A percentile compares a stretch with the other conserved stretches of the same genome.
phyloP scores from a whole-genome alignment of 2,113 vertebrate species.

The Noctilio leporinus region DNA sequence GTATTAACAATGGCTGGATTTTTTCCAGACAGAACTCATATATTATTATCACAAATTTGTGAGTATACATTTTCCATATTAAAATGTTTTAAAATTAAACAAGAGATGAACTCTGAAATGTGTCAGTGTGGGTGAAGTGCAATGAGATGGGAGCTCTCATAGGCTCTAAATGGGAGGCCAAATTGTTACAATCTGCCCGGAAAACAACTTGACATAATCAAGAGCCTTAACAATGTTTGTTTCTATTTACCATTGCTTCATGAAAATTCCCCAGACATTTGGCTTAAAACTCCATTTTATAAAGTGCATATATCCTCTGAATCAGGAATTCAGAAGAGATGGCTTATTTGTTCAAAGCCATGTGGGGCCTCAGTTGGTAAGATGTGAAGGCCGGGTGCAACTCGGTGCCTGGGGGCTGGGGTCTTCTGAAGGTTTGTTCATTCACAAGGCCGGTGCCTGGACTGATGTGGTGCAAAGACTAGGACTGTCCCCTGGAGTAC shows the following conservation, averaged over 20 bases:
- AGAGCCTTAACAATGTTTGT: background rate
- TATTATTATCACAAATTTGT: background rate
- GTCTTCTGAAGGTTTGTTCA: background rate
- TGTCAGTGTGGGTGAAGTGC: background rate
- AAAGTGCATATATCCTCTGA: background rate
- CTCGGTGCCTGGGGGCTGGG: background rate
- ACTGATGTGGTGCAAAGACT: background rate
- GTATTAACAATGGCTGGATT: too few species aligned
- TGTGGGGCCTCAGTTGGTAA: background rate
- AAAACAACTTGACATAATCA: background rate
- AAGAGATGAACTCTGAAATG: background rate
- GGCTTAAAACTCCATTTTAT: background rate
- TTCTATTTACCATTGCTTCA: background rate
- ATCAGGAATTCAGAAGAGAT: background rate
- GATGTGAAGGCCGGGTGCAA: background rate
- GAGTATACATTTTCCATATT: background rate
- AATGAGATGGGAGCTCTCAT: background rate
- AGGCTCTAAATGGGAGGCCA: background rate
- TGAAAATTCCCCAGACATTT: background rate
- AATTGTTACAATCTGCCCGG: background rate
- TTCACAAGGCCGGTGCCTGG: background rate
- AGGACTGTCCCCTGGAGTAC: background rate
- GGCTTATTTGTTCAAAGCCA: background rate
- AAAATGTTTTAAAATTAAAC: background rate
- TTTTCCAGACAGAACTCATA: background rate